Conservation (phyloP, 2,888 invertebrate species). For the Lepidocyrtoides sp. region DNA sequence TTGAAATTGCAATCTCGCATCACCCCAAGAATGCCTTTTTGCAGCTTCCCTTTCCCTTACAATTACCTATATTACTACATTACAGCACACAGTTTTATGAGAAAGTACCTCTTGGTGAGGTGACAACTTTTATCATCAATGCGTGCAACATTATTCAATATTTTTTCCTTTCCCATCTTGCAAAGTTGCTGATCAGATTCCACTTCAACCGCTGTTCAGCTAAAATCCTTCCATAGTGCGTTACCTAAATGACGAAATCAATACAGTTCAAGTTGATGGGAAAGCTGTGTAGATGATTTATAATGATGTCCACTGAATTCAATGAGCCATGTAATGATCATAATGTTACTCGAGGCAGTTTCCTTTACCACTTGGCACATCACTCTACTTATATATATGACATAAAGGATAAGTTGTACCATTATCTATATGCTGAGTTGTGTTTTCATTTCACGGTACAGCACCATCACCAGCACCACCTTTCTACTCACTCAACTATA, state of each 20-base stretch:
- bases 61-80: too few species aligned
- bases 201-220: too few species aligned
- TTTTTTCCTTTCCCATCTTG: too few species aligned
- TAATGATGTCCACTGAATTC: constrained; percentile 73
- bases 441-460: background rate
- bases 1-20: too few species aligned
- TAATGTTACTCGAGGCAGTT: constrained; percentile 76
- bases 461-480: background rate
- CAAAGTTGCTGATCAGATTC: too few species aligned
- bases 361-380: constrained; percentile 71
- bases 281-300: constrained; percentile 72
- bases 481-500: background rate
- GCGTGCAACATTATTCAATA: too few species aligned
- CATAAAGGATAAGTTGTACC: constrained; percentile 71
- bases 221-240: background rate
- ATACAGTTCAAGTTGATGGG: background rate
- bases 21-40: too few species aligned
- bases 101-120: too few species aligned
- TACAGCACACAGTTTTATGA: too few species aligned
- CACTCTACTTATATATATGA: constrained; percentile 54
- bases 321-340: constrained; percentile 80
- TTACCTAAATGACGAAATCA: constrained; percentile 24
- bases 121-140: too few species aligned
- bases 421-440: constrained; percentile 65
- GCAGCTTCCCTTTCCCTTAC: too few species aligned